A percentile compares a stretch with the other conserved stretches of the same genome.
Evolutionary conservation across 2,797 vertebrate genomes (phyloP).

Genomic region (Numenius phaeopus): DNA sequence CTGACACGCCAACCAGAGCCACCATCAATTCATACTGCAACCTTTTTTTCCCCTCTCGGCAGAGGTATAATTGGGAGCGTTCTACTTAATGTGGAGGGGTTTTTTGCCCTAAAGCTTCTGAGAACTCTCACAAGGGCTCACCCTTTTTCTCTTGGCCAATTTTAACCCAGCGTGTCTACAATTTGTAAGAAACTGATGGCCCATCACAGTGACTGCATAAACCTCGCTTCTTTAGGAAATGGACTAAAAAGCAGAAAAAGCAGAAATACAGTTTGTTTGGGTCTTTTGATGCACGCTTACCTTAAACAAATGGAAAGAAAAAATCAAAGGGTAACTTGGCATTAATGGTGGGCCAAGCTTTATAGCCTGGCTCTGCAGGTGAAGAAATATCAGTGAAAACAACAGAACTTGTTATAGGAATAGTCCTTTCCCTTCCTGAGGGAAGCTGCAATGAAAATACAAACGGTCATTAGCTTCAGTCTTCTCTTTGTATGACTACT

Average conservation of each 20-base stretch:
- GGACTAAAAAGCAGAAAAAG: background rate
- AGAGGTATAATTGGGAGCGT: background rate
- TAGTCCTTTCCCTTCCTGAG: slow-evolving; percentile 43
- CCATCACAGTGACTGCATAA: background rate
- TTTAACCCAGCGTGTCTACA: background rate
- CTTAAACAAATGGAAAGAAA: slow-evolving; percentile 94
- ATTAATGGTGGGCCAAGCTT: slow-evolving; percentile 87
- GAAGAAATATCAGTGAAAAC: slow-evolving; percentile 87
- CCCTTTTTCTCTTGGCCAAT: background rate
- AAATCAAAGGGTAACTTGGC: slow-evolving; percentile 91
- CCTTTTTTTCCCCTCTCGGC: background rate
- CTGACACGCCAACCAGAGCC: background rate
- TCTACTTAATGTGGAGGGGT: background rate
- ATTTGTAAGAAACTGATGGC: background rate
- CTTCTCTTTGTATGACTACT: background rate
- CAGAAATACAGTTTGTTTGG: background rate
- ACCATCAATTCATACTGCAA: background rate
- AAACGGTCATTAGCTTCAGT: background rate
- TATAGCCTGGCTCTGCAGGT: slow-evolving; percentile 87
- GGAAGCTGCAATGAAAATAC: slow-evolving; percentile 63
- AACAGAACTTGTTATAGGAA: slow-evolving; percentile 84
- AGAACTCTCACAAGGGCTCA: background rate
- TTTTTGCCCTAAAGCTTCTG: background rate
- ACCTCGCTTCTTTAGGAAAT: background rate
- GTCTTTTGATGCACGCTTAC: background rate